Evolutionary conservation across 2,888 invertebrate species (phyloP).

Genomic region (Himalopsyche tibetana): DNA sequence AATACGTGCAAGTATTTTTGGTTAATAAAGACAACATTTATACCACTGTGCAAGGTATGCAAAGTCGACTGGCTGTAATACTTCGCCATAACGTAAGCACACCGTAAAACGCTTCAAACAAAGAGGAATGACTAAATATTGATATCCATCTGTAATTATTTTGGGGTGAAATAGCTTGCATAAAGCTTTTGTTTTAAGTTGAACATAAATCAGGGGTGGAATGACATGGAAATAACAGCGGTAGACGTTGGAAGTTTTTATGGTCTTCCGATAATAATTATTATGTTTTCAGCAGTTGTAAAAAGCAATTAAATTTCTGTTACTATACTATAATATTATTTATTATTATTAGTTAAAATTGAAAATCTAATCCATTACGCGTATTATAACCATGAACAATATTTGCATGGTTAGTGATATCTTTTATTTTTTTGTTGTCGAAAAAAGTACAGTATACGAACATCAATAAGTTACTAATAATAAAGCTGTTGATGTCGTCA

Average conservation of each 20-base stretch:
- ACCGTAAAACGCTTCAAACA: constrained; percentile 40
- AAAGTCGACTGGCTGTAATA: constrained; percentile 60
- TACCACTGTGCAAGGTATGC: not conserved
- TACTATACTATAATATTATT: no score
- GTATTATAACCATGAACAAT: no score
- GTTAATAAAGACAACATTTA: not conserved
- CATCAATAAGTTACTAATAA: no score
- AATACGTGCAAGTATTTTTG: not conserved
- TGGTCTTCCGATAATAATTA: not conserved
- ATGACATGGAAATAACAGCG: constrained; percentile 32
- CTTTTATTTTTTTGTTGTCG: no score
- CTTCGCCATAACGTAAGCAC: constrained; percentile 59
- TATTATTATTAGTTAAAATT: no score
- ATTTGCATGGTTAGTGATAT: no score
- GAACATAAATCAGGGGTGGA: constrained; percentile 46
- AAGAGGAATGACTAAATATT: constrained; percentile 64
- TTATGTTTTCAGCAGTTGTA: constrained; percentile 16
- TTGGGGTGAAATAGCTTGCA: constrained; percentile 61
- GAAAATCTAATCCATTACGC: no score
- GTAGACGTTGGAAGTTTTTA: constrained; percentile 28
- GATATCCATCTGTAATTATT: constrained; percentile 66
- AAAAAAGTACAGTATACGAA: no score
- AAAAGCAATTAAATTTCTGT: not conserved
- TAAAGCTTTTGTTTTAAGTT: constrained; percentile 57
- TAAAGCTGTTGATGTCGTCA: no score